These are phyloP conservation scores for Subacronicta megacephala DNA, from an alignment of 2,888 invertebrate genomes.

Conservation along the genomic window DNA sequence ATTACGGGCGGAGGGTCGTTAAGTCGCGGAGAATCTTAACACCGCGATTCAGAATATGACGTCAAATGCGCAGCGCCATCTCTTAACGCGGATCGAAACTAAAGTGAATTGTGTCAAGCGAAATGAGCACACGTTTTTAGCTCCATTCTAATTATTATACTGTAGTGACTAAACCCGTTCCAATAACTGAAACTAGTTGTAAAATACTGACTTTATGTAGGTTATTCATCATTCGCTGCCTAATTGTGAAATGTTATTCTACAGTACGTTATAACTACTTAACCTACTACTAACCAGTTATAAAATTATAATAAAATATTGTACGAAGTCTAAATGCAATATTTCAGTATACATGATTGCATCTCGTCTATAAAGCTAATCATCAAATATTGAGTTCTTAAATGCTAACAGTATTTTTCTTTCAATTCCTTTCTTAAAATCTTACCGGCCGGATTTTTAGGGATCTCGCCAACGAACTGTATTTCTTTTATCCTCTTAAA, in stretches of 20 bases:
- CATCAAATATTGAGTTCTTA: too few relatives aligned
- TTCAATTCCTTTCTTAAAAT: conserved; percentile 92
- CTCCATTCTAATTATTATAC: neutral
- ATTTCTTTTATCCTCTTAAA: conserved; percentile 93
- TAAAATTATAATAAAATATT: neutral
- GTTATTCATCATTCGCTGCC: neutral
- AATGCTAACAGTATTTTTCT: conserved; percentile 72
- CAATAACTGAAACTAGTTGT: neutral
- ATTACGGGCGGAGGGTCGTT: conserved; percentile 6
- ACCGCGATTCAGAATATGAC: conserved; percentile 38
- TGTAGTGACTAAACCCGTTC: neutral
- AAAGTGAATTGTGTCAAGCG: neutral
- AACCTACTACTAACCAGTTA: neutral
- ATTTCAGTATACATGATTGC: conserved; percentile 12
- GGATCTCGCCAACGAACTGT: conserved; percentile 91
- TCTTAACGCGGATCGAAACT: conserved; percentile 18
- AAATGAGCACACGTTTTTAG: too few relatives aligned
- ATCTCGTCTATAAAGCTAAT: neutral
- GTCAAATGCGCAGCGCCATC: conserved; percentile 41
- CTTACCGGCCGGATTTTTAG: conserved; percentile 94
- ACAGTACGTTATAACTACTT: neutral
- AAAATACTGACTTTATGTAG: neutral
- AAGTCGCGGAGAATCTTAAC: conserved; percentile 32
- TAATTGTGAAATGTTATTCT: neutral
- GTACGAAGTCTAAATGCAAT: conserved; percentile 31